Base-by-base conservation (phyloP, 2,113 vertebrate genomes). In the Hoplias malabaricus region DNA sequence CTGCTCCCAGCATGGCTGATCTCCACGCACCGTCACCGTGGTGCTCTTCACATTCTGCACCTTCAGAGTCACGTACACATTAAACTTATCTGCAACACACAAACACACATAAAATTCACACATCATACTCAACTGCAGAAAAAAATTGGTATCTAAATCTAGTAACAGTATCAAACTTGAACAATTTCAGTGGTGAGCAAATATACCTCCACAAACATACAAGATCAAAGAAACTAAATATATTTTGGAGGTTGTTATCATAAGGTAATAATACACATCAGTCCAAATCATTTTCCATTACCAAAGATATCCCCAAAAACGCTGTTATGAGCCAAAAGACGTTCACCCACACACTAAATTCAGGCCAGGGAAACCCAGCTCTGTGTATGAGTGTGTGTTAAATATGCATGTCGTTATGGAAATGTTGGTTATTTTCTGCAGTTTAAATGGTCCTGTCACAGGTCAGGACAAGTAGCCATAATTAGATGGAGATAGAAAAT, bases 11-110 rank as follows among this genome's bases (percentile, higher is more conserved):
- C 90, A 90, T 6, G 92, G 92, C 84, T 89, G 90, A 56, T 90
- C 84, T 31, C 92, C 92, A 0, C 92, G 90, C 77, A 93, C 92
- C 0, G 90, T 92, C 87, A 93, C 90, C 4, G 92, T 93, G 3
- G 92, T 93, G 75, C 92, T 93, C 83, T 93, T 93, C 69, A 93
- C 92, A 90, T 93, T 93, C 81, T 93, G 92, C 59, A 93, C 92
- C 86, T 93, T 93, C 78, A 93, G 84, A 0, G 92, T 93, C 85
- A 93, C 92, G 34, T 93, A 93, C 78, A 87, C 84, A 72, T 93
- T 93, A 78, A 91, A 92, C 71, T 93, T 93, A 71, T 93, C 92
- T 93, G 84, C 21, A 90, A 87, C 0, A 87, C 29, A 88, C 53
- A 75, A 50, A 69, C 66, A 69, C 57, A 75, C 25, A 77, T 66